Percentiles rank a stretch among this genome's conserved stretches.
These are phyloP conservation scores for Sylvietta virens DNA, from an alignment of 2,113 vertebrate species.

Conservation along the genomic window DNA sequence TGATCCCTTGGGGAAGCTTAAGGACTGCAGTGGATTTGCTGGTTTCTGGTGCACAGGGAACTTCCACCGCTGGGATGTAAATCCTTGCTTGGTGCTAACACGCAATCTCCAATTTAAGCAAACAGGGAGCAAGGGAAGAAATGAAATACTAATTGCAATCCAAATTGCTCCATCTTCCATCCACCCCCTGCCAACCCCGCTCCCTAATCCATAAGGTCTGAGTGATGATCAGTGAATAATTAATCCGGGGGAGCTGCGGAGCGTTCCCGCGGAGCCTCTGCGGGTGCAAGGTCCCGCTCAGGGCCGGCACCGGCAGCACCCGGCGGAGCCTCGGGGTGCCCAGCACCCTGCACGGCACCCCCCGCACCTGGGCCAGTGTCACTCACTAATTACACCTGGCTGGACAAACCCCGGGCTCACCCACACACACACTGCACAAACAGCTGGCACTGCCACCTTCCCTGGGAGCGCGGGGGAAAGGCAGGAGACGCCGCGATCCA, in stretches of 20 bases:
- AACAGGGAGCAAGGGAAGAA: not conserved
- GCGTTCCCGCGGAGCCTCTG: not conserved
- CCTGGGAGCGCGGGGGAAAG: not conserved
- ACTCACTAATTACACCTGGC: accelerated
- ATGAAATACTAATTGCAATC: conserved; percentile 35
- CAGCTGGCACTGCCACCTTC: accelerated
- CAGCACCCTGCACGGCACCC: not conserved
- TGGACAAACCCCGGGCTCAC: not conserved
- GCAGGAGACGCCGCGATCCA: accelerated
- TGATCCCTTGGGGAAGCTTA: not conserved
- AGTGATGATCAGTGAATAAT: conserved; percentile 23
- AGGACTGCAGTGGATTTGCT: not conserved
- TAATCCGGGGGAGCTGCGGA: not conserved
- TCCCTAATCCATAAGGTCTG: conserved; percentile 7
- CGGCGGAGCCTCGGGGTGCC: accelerated
- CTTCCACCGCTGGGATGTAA: not conserved
- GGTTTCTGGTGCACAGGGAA: not conserved
- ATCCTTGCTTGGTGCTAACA: not conserved
- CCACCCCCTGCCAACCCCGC: conserved; percentile 9
- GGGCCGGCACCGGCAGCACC: accelerated
- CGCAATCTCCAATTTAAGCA: not conserved
- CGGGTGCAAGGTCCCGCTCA: not conserved
- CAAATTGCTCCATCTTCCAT: not conserved
- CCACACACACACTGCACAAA: not conserved
- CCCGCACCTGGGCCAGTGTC: not conserved